Evolutionary conservation across 2,113 vertebrate genomes (phyloP).

Genomic region (Cyanistes caeruleus): DNA sequence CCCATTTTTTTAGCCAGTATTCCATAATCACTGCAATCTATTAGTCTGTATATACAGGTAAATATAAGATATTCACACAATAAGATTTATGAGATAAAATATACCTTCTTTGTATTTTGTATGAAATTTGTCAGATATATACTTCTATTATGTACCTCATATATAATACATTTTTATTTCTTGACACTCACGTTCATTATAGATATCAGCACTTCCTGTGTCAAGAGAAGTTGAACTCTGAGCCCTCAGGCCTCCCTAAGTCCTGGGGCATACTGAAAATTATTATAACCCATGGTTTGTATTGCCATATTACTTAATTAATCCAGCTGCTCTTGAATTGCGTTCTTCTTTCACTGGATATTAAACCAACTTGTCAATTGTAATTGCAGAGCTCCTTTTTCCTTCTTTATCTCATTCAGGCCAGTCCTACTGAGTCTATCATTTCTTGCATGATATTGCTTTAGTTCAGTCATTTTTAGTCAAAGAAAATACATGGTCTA

Average conservation of each 20-base stretch:
- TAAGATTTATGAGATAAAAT: background rate
- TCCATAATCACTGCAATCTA: slow-evolving; percentile 12
- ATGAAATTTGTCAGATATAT: background rate
- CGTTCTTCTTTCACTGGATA: slow-evolving; percentile 61
- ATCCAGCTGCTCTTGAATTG: slow-evolving; percentile 39
- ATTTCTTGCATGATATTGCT: background rate
- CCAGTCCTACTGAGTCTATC: background rate
- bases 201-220: slow-evolving; percentile 18
- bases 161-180: background rate
- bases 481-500: background rate
- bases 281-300: slow-evolving; percentile 7
- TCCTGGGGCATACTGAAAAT: slow-evolving; percentile 39
- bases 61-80: background rate
- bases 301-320: slow-evolving; percentile 71
- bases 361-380: slow-evolving; percentile 78
- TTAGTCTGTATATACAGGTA: background rate
- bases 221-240: slow-evolving; percentile 53
- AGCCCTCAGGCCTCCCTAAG: background rate
- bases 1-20: background rate
- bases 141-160: background rate
- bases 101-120: background rate
- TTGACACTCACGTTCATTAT: slow-evolving; percentile 16
- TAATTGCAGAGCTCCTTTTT: slow-evolving; percentile 41
- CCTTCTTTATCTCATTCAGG: background rate
- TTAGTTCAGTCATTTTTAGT: slow-evolving; percentile 26